Evolutionary conservation across 2,797 vertebrate genomes (phyloP).

Genomic region (Denticeps clupeoides): DNA sequence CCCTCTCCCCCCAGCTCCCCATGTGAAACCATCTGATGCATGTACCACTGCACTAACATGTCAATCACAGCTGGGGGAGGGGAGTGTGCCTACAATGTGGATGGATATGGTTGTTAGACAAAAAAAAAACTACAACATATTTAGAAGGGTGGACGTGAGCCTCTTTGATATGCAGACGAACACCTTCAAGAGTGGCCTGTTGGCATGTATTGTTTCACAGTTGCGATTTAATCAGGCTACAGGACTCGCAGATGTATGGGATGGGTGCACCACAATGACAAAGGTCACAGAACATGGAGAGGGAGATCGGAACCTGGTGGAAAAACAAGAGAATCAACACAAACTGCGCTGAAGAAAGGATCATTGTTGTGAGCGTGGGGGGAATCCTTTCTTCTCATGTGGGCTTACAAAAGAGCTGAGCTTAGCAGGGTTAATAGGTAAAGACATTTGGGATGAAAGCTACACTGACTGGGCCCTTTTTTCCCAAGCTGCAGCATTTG

Average conservation of each 20-base stretch:
- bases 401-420: slow-evolving; percentile 12
- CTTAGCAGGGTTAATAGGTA: slow-evolving; percentile 23
- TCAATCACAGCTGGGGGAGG: slow-evolving; percentile 73
- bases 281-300: no score
- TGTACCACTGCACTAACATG: slow-evolving; percentile 69
- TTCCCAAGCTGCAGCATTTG: slow-evolving; percentile 4
- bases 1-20: slow-evolving; percentile 54
- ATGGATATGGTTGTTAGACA: slow-evolving; percentile 16
- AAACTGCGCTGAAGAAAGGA: not conserved
- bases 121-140: no score
- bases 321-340: slow-evolving; percentile 6
- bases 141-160: no score
- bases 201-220: slow-evolving; percentile 2
- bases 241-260: no score
- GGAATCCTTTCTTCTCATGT: slow-evolving; percentile 14
- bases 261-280: no score
- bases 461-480: slow-evolving; percentile 7
- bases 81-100: slow-evolving; percentile 31
- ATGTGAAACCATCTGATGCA: slow-evolving; percentile 88
- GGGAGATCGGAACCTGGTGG: not conserved
- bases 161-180: no score
- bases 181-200: no score
- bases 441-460: slow-evolving; percentile 20
- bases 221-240: no score
- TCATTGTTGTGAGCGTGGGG: not conserved